Evolutionary conservation across 2,888 invertebrate genomes (phyloP).

Genomic region (Aspidapion aeneum): DNA sequence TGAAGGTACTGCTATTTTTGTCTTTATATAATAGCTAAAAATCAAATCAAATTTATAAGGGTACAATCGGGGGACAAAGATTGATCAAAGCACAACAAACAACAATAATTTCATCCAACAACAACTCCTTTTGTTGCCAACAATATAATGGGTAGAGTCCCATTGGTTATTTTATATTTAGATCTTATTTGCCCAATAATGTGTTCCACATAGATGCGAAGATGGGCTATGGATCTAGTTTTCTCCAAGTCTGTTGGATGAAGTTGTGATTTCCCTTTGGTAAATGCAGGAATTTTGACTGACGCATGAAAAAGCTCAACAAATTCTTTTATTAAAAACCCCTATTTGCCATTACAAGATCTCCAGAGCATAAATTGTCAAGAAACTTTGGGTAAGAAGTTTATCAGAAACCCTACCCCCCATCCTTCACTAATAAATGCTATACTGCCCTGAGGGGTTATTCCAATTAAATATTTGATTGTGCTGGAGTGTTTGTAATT

Average conservation of each 20-base stretch:
- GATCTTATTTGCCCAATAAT: slow-evolving; percentile 18
- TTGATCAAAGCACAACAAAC: slow-evolving; percentile 23
- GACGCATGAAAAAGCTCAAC: slow-evolving; percentile 19
- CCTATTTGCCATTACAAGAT: slow-evolving; percentile 26
- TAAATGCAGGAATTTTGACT: slow-evolving; percentile 25
- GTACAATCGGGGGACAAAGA: slow-evolving; percentile 15
- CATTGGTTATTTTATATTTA: slow-evolving; percentile 16
- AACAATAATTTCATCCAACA: slow-evolving; percentile 19
- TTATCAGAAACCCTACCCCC: slow-evolving; percentile 24
- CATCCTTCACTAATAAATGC: slow-evolving; percentile 23
- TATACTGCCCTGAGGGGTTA: slow-evolving; percentile 23
- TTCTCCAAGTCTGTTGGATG: slow-evolving; percentile 25
- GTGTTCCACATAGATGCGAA: slow-evolving; percentile 27
- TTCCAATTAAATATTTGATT: slow-evolving; percentile 24
- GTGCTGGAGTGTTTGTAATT: slow-evolving; percentile 8
- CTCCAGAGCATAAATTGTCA: slow-evolving; percentile 21
- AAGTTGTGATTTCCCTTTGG: slow-evolving; percentile 26
- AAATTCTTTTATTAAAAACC: slow-evolving; percentile 26
- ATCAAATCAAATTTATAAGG: slow-evolving; percentile 3
- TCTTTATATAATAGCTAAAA: not conserved
- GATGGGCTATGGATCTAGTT: slow-evolving; percentile 25
- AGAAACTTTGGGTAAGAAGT: slow-evolving; percentile 16
- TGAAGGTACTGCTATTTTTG: no score
- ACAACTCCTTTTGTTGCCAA: not conserved
- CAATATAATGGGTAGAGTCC: slow-evolving; percentile 10